Conservation (phyloP, 2,888 invertebrate species). For the Petrolisthes manimaculis region DNA sequence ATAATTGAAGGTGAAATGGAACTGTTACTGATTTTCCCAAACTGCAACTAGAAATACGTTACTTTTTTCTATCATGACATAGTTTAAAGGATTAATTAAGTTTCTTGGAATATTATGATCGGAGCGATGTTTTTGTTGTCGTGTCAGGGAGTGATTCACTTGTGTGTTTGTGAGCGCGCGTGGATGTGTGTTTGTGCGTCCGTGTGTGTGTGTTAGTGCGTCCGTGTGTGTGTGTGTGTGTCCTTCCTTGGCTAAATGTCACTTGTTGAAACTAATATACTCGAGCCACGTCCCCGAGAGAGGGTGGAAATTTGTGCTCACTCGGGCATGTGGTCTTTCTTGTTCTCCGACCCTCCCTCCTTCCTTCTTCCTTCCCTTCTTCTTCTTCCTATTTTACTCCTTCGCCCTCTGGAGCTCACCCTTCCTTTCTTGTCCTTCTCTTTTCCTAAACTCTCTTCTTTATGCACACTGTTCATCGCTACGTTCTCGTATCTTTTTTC, state of each 20-base stretch:
- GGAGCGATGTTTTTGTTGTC: background rate
- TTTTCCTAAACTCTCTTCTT: too few relatives aligned
- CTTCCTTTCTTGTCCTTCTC: background rate
- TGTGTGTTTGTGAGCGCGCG: background rate
- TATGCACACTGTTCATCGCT: too few relatives aligned
- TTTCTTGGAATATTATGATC: background rate
- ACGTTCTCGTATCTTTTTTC: too few relatives aligned
- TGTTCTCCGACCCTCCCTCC: background rate
- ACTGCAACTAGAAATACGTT: too few relatives aligned
- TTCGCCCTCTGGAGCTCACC: background rate
- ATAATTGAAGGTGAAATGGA: too few relatives aligned
- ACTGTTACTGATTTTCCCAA: too few relatives aligned
- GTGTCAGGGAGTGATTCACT: background rate
- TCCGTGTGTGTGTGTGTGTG: slow-evolving; percentile 3
- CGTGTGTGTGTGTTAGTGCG: background rate
- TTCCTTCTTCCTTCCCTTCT: background rate
- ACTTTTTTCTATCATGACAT: too few relatives aligned
- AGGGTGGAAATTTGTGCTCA: slow-evolving; percentile 14
- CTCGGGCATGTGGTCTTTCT: background rate
- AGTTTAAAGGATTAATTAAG: too few relatives aligned
- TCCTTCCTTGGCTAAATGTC: background rate
- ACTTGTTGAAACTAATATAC: background rate
- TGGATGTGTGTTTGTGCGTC: background rate
- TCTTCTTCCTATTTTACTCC: background rate
- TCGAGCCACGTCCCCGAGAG: background rate